A percentile compares a stretch with the other conserved stretches of the same genome.
phyloP scores from a whole-genome alignment of 2,797 vertebrate species.

The Manis pentadactyla region DNA sequence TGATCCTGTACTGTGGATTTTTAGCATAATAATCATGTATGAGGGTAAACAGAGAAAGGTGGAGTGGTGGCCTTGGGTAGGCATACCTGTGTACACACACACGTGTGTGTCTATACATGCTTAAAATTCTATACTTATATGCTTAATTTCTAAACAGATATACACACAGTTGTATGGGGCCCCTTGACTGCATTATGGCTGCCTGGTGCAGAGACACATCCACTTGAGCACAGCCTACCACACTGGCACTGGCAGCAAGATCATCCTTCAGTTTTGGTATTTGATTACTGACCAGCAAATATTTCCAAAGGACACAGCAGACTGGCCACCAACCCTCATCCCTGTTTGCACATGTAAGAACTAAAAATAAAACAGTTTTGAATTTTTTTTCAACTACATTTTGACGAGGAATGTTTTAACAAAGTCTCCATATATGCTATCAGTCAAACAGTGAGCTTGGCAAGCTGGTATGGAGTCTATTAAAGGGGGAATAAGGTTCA shows the following conservation, averaged over 20 bases:
- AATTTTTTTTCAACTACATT: conserved; percentile 73
- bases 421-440: conserved; percentile 71
- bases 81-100: rapidly evolving
- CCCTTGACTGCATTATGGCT: background rate
- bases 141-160: background rate
- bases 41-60: conserved; percentile 12
- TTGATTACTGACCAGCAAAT: conserved; percentile 78
- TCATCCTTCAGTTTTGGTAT: conserved; percentile 46
- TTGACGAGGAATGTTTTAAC: conserved; percentile 65
- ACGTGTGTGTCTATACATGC: too few relatives aligned
- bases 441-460: conserved; percentile 67
- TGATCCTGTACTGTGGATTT: background rate
- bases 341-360: conserved; percentile 71
- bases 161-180: background rate
- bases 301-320: conserved; percentile 78
- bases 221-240: background rate
- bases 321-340: conserved; percentile 37
- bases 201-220: background rate
- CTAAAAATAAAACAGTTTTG: conserved; percentile 68
- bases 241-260: conserved; percentile 17
- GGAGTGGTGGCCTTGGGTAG: background rate
- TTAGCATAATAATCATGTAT: conserved; percentile 26
- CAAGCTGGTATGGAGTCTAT: conserved; percentile 71
- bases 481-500: conserved; percentile 77
- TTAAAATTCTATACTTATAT: background rate